A percentile compares a stretch with the other conserved stretches of the same genome.
Conservation (phyloP, 2,797 vertebrate genomes). For the Microctenopoma stevenorrisi region DNA sequence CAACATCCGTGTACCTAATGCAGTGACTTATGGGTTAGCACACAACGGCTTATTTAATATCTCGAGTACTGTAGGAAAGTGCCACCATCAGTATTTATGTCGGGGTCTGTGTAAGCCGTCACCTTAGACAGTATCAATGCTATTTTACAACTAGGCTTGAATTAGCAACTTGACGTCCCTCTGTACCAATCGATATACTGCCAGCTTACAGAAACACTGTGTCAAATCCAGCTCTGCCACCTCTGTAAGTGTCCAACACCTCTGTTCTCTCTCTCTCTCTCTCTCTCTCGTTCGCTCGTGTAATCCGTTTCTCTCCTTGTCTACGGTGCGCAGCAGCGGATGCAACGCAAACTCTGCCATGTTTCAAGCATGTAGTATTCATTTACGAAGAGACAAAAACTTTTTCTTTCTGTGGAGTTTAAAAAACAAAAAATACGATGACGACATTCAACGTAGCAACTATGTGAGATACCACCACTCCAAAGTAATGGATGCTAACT, state of each 20-base stretch:
- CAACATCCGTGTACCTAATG: slow-evolving; percentile 57
- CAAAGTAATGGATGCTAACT: slow-evolving; percentile 72
- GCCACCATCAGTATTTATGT: slow-evolving; percentile 74
- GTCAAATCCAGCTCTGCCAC: slow-evolving; percentile 59
- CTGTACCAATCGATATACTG: slow-evolving; percentile 68
- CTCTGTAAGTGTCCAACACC: slow-evolving; percentile 52
- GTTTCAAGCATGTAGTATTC: slow-evolving; percentile 89
- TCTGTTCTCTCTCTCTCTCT: slow-evolving; percentile 52
- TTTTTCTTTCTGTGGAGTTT: slow-evolving; percentile 82
- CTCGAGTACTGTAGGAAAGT: slow-evolving; percentile 57
- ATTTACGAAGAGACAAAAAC: slow-evolving; percentile 81
- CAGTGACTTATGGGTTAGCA: slow-evolving; percentile 45
- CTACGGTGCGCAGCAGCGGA: slow-evolving; percentile 74
- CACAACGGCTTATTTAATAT: slow-evolving; percentile 45
- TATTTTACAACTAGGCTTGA: slow-evolving; percentile 39
- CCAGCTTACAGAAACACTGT: slow-evolving; percentile 67
- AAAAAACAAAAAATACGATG: slow-evolving; percentile 60
- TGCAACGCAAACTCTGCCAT: slow-evolving; percentile 81
- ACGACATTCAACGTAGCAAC: slow-evolving; percentile 79
- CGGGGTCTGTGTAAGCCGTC: slow-evolving; percentile 29
- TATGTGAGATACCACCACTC: slow-evolving; percentile 75
- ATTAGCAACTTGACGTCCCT: slow-evolving; percentile 50
- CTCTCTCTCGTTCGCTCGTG: slow-evolving; percentile 57
- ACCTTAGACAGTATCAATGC: slow-evolving; percentile 46
- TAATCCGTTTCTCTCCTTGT: slow-evolving; percentile 78